Evolutionary conservation across 2,113 vertebrate genomes (phyloP), one percentile per base, ranked within the genome.

Genomic region (Dryoscopus gambensis): DNA sequence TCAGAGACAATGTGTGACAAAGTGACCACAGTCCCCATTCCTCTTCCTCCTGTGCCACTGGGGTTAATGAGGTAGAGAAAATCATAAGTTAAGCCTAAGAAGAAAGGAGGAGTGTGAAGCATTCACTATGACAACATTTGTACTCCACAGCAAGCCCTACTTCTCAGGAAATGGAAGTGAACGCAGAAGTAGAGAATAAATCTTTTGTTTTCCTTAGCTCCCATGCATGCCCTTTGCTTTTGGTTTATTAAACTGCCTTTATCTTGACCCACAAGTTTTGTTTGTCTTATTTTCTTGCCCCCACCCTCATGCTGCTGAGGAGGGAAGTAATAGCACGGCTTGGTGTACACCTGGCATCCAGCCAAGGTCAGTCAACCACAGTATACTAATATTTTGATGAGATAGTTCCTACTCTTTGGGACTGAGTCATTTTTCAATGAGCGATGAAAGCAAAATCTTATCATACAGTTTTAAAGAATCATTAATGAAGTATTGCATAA

Each of bases 401-500:
- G n/a, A 56, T 25, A 75, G 17, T 63, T 88, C 39, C 7, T 60
- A 35, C 18, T 93, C 6, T 73, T 83, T 60, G 28, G 13, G 17
- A 73, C 37, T 65, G 63, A 20, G 67, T 87, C 22, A 23, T 77
- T 94, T 71, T 91, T 47, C 53, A 75, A 49, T 50, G 74, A 65
- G 9, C 28, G 42, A 53, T 39, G 37, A 91, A 84, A 92, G 77
- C 24, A 84, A 81, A 95, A 95, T 49, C 22, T 46, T 28, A 53
- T 60, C 13, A 37, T 33, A 37, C 14, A 39, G 8, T 75, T 69
- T 90, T 88, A 84, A 81, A 75, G 55, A 85, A 60, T 20, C 7
- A 63, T 53, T 90, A 67, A 67, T 55, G 50, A 89, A 84, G 10
- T 46, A 59, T 44, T 90, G 5, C 46, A 24, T 63, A 77, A 77